Conservation (phyloP, 2,888 invertebrate species). For the Pollenia griseotomentosa region DNA sequence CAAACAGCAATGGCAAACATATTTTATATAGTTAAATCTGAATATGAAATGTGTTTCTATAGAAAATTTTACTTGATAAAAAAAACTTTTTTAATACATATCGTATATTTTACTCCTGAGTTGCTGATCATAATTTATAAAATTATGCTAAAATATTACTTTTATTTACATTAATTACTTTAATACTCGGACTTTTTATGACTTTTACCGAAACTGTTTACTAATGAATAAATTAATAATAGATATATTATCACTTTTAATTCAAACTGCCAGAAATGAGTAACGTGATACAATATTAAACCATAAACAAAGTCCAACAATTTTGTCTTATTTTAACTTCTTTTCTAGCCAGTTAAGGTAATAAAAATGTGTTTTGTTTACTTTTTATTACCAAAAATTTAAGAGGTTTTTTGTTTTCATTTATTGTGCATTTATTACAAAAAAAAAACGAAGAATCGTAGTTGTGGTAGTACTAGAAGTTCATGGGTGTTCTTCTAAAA, state of each 20-base stretch:
- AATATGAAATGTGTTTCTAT: no score
- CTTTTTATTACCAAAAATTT: conserved; percentile 69
- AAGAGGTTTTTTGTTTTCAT: conserved; percentile 33
- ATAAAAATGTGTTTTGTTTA: conserved; percentile 61
- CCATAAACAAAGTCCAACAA: conserved; percentile 14
- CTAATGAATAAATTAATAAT: conserved; percentile 50
- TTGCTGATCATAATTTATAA: not conserved
- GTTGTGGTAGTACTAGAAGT: not conserved
- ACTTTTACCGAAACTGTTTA: conserved; percentile 2
- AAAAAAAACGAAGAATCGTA: not conserved
- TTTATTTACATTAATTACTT: conserved; percentile 13
- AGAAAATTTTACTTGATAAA: not conserved
- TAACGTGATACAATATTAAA: conserved; percentile 8
- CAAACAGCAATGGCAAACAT: no score
- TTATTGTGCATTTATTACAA: conserved; percentile 34
- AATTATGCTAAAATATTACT: conserved; percentile 10
- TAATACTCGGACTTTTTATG: conserved; percentile 19
- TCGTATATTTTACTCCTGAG: not conserved
- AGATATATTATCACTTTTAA: conserved; percentile 35
- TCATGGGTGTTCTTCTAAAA: conserved; percentile 45
- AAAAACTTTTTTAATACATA: not conserved
- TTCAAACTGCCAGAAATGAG: conserved; percentile 10
- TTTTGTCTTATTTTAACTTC: conserved; percentile 32
- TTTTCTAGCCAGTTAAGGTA: conserved; percentile 54
- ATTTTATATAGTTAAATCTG: no score